phyloP scores from a whole-genome alignment of 2,113 vertebrate genomes.

The Corydoras maculifer region DNA sequence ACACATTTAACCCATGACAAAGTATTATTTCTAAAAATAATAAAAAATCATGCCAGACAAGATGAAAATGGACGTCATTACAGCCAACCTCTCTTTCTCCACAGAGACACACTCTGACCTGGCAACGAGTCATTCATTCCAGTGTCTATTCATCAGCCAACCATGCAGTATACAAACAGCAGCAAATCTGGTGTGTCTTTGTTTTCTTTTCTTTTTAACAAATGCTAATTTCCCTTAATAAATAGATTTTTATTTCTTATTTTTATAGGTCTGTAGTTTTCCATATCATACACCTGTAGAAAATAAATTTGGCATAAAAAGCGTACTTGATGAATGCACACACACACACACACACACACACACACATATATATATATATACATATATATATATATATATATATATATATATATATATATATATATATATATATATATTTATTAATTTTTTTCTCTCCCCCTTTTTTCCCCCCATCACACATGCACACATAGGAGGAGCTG shows the following conservation, averaged over 20 bases:
- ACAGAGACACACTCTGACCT: conserved; percentile 36
- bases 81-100: conserved; percentile 23
- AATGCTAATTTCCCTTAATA: neutral
- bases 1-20: conserved; percentile 22
- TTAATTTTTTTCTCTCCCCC: no score
- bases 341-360: no score
- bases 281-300: no score
- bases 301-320: no score
- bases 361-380: no score
- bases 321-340: no score
- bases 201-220: neutral
- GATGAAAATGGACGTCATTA: conserved; percentile 40
- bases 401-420: no score
- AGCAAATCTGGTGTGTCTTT: neutral
- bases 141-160: conserved; percentile 26
- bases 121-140: conserved; percentile 27
- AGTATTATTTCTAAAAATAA: neutral
- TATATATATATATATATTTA: no score
- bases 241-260: neutral
- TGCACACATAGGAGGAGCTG: no score
- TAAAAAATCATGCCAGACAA: conserved; percentile 32
- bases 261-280: no score
- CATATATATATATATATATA: no score
- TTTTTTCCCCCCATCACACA: no score
- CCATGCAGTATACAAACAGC: conserved; percentile 20